phyloP scores from a whole-genome alignment of 2,888 invertebrate species.

The Odontomyia ornata region DNA sequence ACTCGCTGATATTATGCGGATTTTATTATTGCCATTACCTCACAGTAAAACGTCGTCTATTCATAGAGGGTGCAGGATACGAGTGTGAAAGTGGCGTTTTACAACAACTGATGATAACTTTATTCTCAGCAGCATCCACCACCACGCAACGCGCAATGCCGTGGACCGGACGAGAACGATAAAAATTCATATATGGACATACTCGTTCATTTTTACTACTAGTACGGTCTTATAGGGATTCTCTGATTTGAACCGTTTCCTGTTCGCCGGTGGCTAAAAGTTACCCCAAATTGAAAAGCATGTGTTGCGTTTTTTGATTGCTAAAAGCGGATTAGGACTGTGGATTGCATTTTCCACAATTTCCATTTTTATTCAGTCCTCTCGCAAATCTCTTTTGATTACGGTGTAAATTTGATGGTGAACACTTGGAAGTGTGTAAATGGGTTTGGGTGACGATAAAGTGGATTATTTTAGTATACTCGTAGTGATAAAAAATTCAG shows the following conservation, averaged over 20 bases:
- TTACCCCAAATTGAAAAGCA: conserved; percentile 1
- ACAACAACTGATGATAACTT: conserved; percentile 25
- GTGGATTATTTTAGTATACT: background rate
- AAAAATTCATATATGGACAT: conserved; percentile 21
- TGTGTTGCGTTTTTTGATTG: conserved; percentile 40
- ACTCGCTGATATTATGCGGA: conserved; percentile 3
- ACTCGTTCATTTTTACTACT: too few relatives aligned
- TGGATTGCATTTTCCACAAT: conserved; percentile 32
- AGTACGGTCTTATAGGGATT: background rate
- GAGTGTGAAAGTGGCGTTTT: conserved; percentile 22
- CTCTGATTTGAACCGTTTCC: background rate
- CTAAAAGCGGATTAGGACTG: conserved; percentile 25
- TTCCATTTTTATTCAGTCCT: background rate
- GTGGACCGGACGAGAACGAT: conserved; percentile 1
- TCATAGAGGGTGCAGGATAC: background rate
- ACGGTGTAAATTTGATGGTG: background rate
- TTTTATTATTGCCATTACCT: conserved; percentile 1
- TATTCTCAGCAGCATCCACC: conserved; percentile 2
- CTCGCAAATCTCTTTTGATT: background rate
- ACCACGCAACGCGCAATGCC: background rate
- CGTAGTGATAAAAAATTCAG: background rate
- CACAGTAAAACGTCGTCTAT: background rate
- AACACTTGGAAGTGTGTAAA: background rate
- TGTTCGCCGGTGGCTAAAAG: background rate
- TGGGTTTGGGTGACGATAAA: conserved; percentile 3